These are phyloP conservation scores for Anagrus nilaparvatae DNA, from an alignment of 1,140 invertebrate species.

Conservation along the genomic window DNA sequence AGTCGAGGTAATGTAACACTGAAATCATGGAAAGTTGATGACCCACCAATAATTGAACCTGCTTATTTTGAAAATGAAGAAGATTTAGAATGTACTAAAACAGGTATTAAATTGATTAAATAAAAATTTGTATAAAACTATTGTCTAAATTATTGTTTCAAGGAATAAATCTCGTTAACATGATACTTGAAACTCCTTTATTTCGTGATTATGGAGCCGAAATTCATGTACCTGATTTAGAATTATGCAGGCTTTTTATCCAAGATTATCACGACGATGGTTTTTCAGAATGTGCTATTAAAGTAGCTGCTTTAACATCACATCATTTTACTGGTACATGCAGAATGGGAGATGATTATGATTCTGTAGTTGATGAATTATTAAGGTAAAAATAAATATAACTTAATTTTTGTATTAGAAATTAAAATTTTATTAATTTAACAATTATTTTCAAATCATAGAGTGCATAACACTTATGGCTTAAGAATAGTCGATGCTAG, in stretches of 20 bases:
- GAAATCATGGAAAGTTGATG: constrained; percentile 43
- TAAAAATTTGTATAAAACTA: constrained; percentile 1
- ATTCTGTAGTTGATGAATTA: constrained; percentile 49
- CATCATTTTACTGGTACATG: constrained; percentile 62
- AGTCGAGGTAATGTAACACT: constrained; percentile 55
- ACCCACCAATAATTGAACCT: constrained; percentile 64
- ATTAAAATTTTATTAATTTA: background rate
- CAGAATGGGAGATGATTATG: constrained; percentile 44
- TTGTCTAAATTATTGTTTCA: constrained; percentile 22
- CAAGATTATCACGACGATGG: constrained; percentile 40
- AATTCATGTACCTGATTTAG: constrained; percentile 52
- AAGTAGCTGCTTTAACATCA: constrained; percentile 51
- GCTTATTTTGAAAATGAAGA: constrained; percentile 52
- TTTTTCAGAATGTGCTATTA: constrained; percentile 57
- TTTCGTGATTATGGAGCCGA: constrained; percentile 51
- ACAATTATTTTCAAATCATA: constrained; percentile 25
- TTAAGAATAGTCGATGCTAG: constrained; percentile 63
- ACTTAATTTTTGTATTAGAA: background rate
- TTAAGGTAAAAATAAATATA: constrained; percentile 39
- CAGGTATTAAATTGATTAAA: constrained; percentile 36
- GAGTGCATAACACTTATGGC: constrained; percentile 50
- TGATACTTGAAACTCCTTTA: constrained; percentile 43
- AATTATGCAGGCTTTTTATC: constrained; percentile 42
- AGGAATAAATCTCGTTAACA: constrained; percentile 50
- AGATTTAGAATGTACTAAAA: constrained; percentile 53